A percentile compares a stretch with the other conserved stretches of the same genome.
Conservation (phyloP, 2,888 invertebrate species). For the Dermolepida albohirtum region DNA sequence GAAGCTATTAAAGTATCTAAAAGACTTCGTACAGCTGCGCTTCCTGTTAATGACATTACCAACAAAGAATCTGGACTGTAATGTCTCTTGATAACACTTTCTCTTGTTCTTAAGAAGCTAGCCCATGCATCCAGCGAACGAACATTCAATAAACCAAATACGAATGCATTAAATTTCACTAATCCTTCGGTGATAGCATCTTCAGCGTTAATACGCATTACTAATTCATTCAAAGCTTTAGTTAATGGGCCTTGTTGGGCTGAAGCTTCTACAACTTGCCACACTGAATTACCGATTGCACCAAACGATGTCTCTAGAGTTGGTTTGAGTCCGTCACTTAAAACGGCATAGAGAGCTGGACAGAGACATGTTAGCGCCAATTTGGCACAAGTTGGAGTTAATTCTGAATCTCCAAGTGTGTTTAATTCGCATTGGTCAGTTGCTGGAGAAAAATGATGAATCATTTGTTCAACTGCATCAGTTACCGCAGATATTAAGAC, state of each 20-base stretch:
- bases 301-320: conserved; percentile 87
- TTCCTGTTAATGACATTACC: conserved; percentile 72
- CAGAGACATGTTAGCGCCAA: conserved; percentile 82
- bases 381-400: conserved; percentile 77
- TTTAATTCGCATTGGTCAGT: conserved; percentile 74
- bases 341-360: conserved; percentile 85
- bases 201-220: conserved; percentile 84
- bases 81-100: conserved; percentile 83
- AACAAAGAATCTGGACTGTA: conserved; percentile 83
- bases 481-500: conserved; percentile 79
- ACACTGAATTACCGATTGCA: conserved; percentile 86
- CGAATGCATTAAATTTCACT: conserved; percentile 89
- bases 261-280: conserved; percentile 91
- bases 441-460: conserved; percentile 77
- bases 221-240: conserved; percentile 84
- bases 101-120: conserved; percentile 85
- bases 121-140: conserved; percentile 93
- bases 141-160: conserved; percentile 86
- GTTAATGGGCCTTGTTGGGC: conserved; percentile 89
- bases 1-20: conserved; percentile 82
- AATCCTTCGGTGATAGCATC: conserved; percentile 85
- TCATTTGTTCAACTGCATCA: conserved; percentile 80
- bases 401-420: conserved; percentile 70
- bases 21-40: conserved; percentile 71
- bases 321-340: conserved; percentile 87